These are phyloP conservation scores for Chrysopa pallens DNA, from an alignment of 1,140 invertebrate genomes.

Conservation along the genomic window DNA sequence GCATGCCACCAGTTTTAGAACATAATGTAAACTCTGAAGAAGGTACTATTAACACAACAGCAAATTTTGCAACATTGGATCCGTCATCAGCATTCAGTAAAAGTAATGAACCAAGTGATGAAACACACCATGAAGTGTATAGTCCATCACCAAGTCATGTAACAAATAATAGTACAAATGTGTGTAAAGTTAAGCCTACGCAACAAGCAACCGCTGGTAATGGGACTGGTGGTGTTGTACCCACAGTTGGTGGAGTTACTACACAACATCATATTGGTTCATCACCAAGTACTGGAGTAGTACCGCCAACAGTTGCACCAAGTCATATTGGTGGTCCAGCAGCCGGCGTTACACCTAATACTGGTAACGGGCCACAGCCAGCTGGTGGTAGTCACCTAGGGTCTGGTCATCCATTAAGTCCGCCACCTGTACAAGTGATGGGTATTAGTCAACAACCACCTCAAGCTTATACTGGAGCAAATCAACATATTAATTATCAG, in stretches of 20 bases:
- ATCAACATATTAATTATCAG: slow-evolving; percentile 38
- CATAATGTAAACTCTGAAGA: slow-evolving; percentile 28
- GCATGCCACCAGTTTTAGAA: slow-evolving; percentile 47
- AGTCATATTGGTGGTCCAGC: slow-evolving; percentile 29
- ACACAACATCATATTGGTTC: slow-evolving; percentile 12
- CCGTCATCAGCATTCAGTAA: slow-evolving; percentile 15
- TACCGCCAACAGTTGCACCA: slow-evolving; percentile 17
- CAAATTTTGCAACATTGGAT: slow-evolving; percentile 25
- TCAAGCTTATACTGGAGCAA: slow-evolving; percentile 22
- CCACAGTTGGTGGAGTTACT: neutral
- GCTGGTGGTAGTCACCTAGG: neutral
- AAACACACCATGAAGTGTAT: slow-evolving; percentile 29
- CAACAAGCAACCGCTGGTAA: slow-evolving; percentile 37
- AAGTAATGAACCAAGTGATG: slow-evolving; percentile 20
- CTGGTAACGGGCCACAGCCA: neutral
- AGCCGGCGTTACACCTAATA: slow-evolving; percentile 8
- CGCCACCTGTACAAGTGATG: slow-evolving; percentile 21
- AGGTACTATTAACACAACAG: slow-evolving; percentile 26
- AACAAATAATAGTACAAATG: slow-evolving; percentile 36
- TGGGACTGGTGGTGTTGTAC: slow-evolving; percentile 11
- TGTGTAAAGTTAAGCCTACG: slow-evolving; percentile 60
- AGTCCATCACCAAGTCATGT: slow-evolving; percentile 24
- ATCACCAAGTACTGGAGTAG: too few relatives aligned
- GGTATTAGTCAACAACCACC: slow-evolving; percentile 10
- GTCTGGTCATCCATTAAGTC: slow-evolving; percentile 18